Evolutionary conservation across 2,888 invertebrate genomes (phyloP), one percentile per base, ranked within the genome.

Genomic region (Nephrotoma guestfalica): DNA sequence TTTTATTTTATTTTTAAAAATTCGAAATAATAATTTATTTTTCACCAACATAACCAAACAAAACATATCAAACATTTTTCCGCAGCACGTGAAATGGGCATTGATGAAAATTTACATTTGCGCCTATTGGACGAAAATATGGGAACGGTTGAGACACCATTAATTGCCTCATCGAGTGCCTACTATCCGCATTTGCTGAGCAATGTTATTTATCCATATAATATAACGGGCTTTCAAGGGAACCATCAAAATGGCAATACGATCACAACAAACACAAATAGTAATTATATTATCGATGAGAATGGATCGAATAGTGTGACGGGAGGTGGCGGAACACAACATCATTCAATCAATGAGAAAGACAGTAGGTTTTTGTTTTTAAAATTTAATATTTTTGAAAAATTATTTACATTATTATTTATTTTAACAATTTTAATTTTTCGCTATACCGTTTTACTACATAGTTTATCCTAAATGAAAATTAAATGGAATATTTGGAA

Each of bases 31-130:
- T n/a, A 47, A 47, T 47, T 84, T 84, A 84, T 84, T 41, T n/a
- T 84, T 41, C 41, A 41, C 85, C 7, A 43, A 30, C 18, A 84
- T 84, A 84, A 84, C 42, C 41, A 71, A 71, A 71, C 71, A 71
- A 71, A 71, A 71, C 71, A 71, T 71, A 84, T 41, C 41, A 41
- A 84, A 84, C 84, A 84, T 41, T 84, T 84, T 45, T 85, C 18
- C 43, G 88, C 92, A 91, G 91, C 92, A 89, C 91, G 91, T 90
- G 89, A 91, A 89, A 91, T 91, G 91, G 92, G 92, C 90, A 91
- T 91, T 91, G 92, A 91, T 90, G 92, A 91, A 88, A 91, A 89
- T 89, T 90, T 91, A 89, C 92, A 91, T 90, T 91, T 91, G 89
- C 90, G 90, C 89, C 90, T 91, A 89, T 91, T 91, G 89, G 91